phyloP scores from a whole-genome alignment of 2,113 vertebrate species.

The Poecilia latipinna region DNA sequence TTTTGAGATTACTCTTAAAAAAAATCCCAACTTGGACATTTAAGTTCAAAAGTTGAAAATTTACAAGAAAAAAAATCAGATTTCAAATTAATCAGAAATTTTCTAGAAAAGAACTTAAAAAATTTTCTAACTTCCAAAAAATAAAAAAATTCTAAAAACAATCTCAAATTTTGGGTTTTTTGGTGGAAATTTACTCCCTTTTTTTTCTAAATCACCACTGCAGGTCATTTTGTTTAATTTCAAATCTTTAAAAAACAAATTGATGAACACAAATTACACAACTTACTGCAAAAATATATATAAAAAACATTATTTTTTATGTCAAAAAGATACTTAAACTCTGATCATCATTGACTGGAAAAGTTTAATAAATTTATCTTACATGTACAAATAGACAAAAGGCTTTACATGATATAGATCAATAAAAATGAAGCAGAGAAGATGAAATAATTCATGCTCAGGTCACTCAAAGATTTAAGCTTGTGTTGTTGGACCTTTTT shows the following conservation, averaged over 20 bases:
- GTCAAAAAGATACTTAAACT: background rate
- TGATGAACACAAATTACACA: background rate
- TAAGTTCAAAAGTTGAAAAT: too few species aligned
- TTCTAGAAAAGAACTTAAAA: too few species aligned
- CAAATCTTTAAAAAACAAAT: background rate
- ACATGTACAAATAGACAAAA: background rate
- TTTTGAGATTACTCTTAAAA: too few species aligned
- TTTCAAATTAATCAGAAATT: too few species aligned
- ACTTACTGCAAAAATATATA: background rate
- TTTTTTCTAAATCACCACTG: too few species aligned
- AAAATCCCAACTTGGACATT: too few species aligned
- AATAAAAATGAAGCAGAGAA: background rate
- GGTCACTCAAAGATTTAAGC: background rate
- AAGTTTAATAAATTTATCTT: slow-evolving; percentile 1
- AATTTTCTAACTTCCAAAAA: too few species aligned
- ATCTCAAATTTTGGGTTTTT: too few species aligned
- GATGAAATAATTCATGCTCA: background rate
- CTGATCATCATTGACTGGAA: background rate
- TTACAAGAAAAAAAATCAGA: too few species aligned
- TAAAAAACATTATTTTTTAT: background rate
- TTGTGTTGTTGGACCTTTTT: background rate
- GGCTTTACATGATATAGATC: background rate
- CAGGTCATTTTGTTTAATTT: background rate
- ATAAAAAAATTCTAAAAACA: too few species aligned
- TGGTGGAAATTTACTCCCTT: too few species aligned